Evolutionary conservation across 2,797 vertebrate genomes (phyloP).

Genomic region (Argyrosomus regius): DNA sequence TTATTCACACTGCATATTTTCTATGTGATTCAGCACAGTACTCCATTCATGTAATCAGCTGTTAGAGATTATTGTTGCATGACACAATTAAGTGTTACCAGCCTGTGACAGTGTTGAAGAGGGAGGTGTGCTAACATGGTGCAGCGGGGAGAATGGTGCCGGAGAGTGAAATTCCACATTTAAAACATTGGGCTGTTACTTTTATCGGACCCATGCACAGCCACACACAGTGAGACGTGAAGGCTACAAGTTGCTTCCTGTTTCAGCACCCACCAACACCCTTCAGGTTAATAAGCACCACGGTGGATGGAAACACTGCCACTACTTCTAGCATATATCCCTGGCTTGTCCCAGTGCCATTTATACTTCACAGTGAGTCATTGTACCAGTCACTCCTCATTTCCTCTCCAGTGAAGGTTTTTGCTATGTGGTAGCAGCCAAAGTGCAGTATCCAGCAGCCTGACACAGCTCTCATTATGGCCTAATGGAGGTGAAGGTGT

Average conservation of each 20-base stretch:
- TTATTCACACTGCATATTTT: slow-evolving; percentile 37
- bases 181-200: slow-evolving; percentile 38
- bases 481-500: slow-evolving; percentile 75
- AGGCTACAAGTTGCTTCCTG: slow-evolving; percentile 59
- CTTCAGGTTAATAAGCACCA: slow-evolving; percentile 66
- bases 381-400: slow-evolving; percentile 79
- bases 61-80: slow-evolving; percentile 62
- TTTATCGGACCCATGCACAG: slow-evolving; percentile 52
- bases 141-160: slow-evolving; percentile 36
- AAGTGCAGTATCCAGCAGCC: slow-evolving; percentile 54
- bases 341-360: slow-evolving; percentile 69
- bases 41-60: slow-evolving; percentile 59
- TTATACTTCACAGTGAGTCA: slow-evolving; percentile 81
- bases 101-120: slow-evolving; percentile 55
- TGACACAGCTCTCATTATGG: slow-evolving; percentile 78
- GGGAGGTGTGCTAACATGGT: slow-evolving; percentile 35
- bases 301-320: slow-evolving; percentile 50
- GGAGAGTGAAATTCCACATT: slow-evolving; percentile 55
- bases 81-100: slow-evolving; percentile 71
- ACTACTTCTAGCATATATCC: slow-evolving; percentile 35
- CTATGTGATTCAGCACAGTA: slow-evolving; percentile 39
- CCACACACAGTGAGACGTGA: slow-evolving; percentile 34
- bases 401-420: slow-evolving; percentile 68
- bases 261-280: slow-evolving; percentile 64
- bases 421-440: slow-evolving; percentile 56